A percentile compares a stretch with the other conserved stretches of the same genome.
phyloP scores from a whole-genome alignment of 1,140 invertebrate genomes.

The Ostrea denselamellosa region DNA sequence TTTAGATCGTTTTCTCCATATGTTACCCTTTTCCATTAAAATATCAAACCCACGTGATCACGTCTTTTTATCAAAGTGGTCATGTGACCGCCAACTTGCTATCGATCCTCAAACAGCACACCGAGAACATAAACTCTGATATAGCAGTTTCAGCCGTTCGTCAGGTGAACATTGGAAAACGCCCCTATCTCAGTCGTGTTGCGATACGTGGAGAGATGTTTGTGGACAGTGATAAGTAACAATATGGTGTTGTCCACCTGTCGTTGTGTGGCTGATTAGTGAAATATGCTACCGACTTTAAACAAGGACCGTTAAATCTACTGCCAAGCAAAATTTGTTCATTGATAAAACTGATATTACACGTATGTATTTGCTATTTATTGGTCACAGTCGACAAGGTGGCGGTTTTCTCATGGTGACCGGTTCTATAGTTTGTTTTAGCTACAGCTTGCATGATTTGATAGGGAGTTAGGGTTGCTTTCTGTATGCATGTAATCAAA shows the following conservation, averaged over 20 bases:
- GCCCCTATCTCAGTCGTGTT: neutral
- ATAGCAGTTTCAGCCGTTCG: constrained; percentile 12
- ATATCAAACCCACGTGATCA: constrained; percentile 14
- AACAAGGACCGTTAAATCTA: constrained; percentile 9
- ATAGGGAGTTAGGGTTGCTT: too few species aligned
- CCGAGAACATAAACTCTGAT: neutral
- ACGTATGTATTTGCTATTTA: constrained; percentile 27
- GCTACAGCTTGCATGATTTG: neutral
- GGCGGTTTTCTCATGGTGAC: constrained; percentile 24
- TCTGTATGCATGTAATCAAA: too few species aligned
- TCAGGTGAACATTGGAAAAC: neutral
- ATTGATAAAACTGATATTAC: constrained; percentile 24
- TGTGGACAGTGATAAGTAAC: neutral
- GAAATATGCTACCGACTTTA: neutral
- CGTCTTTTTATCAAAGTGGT: constrained; percentile 12
- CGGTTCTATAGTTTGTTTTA: neutral
- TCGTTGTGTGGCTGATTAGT: neutral
- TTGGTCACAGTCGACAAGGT: constrained; percentile 1
- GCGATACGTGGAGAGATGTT: neutral
- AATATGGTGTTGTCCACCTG: neutral
- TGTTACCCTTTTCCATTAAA: constrained; percentile 6
- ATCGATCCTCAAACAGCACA: neutral
- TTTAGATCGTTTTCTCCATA: constrained; percentile 22
- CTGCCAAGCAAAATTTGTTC: neutral
- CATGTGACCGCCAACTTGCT: neutral